A percentile compares a stretch with the other conserved stretches of the same genome.
phyloP scores from a whole-genome alignment of 2,797 vertebrate genomes.

The Philypnodon macrostomus region DNA sequence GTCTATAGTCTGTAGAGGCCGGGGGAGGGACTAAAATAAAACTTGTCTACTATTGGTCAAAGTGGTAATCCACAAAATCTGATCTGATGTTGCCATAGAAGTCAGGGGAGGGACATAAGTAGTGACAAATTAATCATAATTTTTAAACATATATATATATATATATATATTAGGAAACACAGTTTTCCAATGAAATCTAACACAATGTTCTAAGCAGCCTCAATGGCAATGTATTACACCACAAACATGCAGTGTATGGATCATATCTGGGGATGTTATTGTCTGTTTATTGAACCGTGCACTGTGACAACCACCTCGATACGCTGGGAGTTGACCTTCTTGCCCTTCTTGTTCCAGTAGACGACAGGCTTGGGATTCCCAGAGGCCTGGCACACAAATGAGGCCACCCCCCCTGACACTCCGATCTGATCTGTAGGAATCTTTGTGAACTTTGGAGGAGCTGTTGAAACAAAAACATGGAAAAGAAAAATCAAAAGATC shows the following conservation, averaged over 20 bases:
- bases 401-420: constrained; percentile 94
- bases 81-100: too few relatives aligned
- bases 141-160: too few relatives aligned
- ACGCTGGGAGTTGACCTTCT: constrained; percentile 97
- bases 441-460: constrained; percentile 84
- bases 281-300: constrained; percentile 31
- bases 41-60: too few relatives aligned
- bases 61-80: too few relatives aligned
- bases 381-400: constrained; percentile 93
- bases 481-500: not conserved
- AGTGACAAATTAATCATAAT: too few relatives aligned
- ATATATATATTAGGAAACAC: too few relatives aligned
- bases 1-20: too few relatives aligned
- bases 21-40: too few relatives aligned
- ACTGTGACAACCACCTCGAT: constrained; percentile 90
- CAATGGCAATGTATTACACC: too few relatives aligned
- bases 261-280: not conserved
- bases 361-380: constrained; percentile 93
- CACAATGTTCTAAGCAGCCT: too few relatives aligned
- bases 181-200: too few relatives aligned
- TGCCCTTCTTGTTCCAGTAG: constrained; percentile 98
- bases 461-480: constrained; percentile 27
- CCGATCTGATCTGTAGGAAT: constrained; percentile 94
- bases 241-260: not conserved
- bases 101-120: too few relatives aligned